Evolutionary conservation across 2,888 invertebrate genomes (phyloP), one percentile per base, ranked within the genome.

Genomic region (Tachina lurida): DNA sequence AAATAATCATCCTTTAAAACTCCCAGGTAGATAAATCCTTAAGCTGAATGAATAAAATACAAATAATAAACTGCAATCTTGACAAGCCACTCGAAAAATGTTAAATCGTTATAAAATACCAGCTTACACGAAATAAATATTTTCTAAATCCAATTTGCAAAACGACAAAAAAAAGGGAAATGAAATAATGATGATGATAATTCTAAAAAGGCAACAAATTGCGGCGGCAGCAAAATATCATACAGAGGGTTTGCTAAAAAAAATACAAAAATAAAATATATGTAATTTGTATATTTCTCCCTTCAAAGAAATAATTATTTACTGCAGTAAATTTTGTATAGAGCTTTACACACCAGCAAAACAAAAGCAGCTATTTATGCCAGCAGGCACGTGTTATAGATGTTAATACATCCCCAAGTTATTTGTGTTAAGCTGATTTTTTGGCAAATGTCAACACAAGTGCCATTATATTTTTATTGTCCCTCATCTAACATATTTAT

Each of bases 61-160:
- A 63, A 41, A 73, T 71, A 71, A 63, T 22, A 15, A 49, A 79
- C 62, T 31, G 65, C 52, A 84, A 70, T 79, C 31, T 79, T 70
- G 79, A 84, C 63, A 63, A 63, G 75, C 74, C 84, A 84, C 84
- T 84, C 79, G 74, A 70, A 79, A 83, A 63, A 49, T 79, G 49
- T 75, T 75, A 58, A 79, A 79, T 58, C 79, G 70, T 9, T 63
- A 43, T 49, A 58, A 74, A 81, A 73, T 68, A 68, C 22, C 78
- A 56, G 60, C 73, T 45, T 41, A 22, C 47, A 54, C 22, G 13
- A 65, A 70, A 10, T 19, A 19, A 49, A 13, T 12, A n/a, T 47
- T 49, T 45, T 41, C 9, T 9, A 67, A 67, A 65, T 73, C 65
- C 79, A 80, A 73, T 80, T 80, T 80, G 65, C 10, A 45, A 31